These are phyloP conservation scores for Heliothis peltigera DNA, from an alignment of 2,888 invertebrate species.

Conservation along the genomic window DNA sequence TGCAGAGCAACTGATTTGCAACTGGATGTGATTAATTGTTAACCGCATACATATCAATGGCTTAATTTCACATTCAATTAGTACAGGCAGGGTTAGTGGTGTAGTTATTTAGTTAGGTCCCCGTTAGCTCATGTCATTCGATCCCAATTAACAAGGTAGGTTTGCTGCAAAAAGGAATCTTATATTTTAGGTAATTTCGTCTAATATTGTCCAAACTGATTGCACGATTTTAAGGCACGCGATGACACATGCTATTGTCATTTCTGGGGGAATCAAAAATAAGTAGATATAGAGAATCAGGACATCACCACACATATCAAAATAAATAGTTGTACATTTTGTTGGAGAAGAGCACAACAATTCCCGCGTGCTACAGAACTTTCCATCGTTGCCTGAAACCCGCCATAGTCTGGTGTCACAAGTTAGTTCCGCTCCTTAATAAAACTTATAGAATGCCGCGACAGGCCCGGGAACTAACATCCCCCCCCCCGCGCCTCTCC, in stretches of 20 bases:
- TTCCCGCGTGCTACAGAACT: conserved; percentile 5
- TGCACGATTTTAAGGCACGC: not conserved
- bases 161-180: conserved; percentile 14
- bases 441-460: conserved; percentile 35
- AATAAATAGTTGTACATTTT: not conserved
- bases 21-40: conserved; percentile 47
- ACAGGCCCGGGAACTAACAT: conserved; percentile 1
- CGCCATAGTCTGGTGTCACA: conserved; percentile 28
- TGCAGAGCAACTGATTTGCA: conserved; percentile 42
- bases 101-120: conserved; percentile 22
- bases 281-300: too few relatives aligned
- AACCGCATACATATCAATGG: conserved; percentile 20
- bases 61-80: conserved; percentile 37
- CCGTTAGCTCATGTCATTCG: conserved; percentile 26
- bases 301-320: not conserved
- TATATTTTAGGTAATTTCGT: conserved; percentile 1
- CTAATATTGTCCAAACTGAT: not conserved
- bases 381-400: conserved; percentile 23
- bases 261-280: too few relatives aligned
- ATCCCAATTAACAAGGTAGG: conserved; percentile 16
- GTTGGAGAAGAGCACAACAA: conserved; percentile 15
- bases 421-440: conserved; percentile 38
- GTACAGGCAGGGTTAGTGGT: conserved; percentile 11
- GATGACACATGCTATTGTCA: too few relatives aligned
- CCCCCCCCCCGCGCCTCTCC: not conserved